Percentiles rank a stretch among this genome's conserved stretches.
phyloP scores from a whole-genome alignment of 2,888 invertebrate species.

The Atrina japonica region DNA sequence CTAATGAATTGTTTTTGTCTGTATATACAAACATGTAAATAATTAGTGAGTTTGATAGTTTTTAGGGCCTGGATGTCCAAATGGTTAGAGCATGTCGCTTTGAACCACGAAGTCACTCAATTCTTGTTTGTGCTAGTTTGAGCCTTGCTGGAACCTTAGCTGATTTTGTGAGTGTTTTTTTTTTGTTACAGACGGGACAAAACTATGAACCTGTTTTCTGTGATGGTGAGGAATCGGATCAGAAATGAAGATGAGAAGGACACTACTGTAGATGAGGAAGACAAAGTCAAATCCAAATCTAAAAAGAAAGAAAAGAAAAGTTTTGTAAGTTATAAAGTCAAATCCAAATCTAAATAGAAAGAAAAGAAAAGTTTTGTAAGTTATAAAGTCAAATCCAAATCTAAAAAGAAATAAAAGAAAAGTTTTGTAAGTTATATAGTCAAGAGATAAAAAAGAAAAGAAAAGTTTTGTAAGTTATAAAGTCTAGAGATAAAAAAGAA shows the following conservation, averaged over 20 bases:
- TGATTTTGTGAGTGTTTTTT: too few species aligned
- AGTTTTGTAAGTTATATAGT: not conserved
- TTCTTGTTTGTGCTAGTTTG: too few species aligned
- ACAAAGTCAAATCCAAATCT: conserved; percentile 53
- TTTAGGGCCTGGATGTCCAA: too few species aligned
- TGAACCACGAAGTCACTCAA: too few species aligned
- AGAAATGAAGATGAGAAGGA: conserved; percentile 88
- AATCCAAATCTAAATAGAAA: not conserved
- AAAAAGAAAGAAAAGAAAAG: conserved; percentile 65
- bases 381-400: conserved; percentile 50
- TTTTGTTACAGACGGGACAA: conserved; percentile 91
- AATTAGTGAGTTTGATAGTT: too few species aligned
- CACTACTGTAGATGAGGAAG: conserved; percentile 62
- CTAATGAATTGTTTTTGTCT: too few species aligned
- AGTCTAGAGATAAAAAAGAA: too few species aligned
- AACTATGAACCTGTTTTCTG: conserved; percentile 96
- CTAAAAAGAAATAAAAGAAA: conserved; percentile 63
- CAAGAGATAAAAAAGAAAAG: too few species aligned
- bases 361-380: not conserved
- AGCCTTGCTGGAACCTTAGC: too few species aligned
- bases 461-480: too few species aligned
- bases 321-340: conserved; percentile 62
- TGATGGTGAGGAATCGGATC: conserved; percentile 95
- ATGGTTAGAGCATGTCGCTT: too few species aligned
- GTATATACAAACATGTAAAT: too few species aligned